A percentile compares a stretch with the other conserved stretches of the same genome.
Evolutionary conservation across 1,140 invertebrate species (phyloP).

Genomic region (Dreissena polymorpha): DNA sequence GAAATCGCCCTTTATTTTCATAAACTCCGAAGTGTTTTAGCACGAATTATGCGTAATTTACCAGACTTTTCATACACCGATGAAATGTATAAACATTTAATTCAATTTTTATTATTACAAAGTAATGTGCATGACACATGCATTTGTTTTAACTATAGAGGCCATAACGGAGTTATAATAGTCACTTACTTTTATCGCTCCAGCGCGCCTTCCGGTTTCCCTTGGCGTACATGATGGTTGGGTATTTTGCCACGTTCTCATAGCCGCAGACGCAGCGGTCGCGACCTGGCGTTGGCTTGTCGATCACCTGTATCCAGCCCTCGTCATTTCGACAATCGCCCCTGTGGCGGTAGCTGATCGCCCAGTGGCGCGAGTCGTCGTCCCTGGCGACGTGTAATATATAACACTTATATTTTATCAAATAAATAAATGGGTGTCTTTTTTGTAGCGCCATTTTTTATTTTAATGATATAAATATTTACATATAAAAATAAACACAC

Average conservation of each 20-base stretch:
- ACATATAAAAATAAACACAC: too few species aligned
- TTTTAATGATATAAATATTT: too few species aligned
- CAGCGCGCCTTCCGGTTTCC: slow-evolving; percentile 46
- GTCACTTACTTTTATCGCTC: slow-evolving; percentile 34
- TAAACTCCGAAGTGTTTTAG: too few species aligned
- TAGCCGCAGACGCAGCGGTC: slow-evolving; percentile 53
- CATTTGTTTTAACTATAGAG: too few species aligned
- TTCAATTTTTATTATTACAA: too few species aligned
- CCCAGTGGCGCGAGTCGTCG: slow-evolving; percentile 46
- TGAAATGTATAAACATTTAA: too few species aligned
- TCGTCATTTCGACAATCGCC: slow-evolving; percentile 46
- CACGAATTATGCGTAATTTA: too few species aligned
- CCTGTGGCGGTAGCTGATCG: slow-evolving; percentile 27
- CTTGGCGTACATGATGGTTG: slow-evolving; percentile 50
- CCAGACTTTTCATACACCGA: too few species aligned
- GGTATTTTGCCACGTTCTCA: slow-evolving; percentile 47
- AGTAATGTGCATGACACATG: too few species aligned
- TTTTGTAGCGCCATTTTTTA: too few species aligned
- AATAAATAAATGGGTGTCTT: not conserved
- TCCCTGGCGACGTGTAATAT: slow-evolving; percentile 19
- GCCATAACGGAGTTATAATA: too few species aligned
- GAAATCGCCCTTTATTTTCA: too few species aligned
- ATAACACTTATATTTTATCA: not conserved
- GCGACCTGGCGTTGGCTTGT: slow-evolving; percentile 46
- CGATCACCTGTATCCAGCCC: slow-evolving; percentile 50